Percentiles rank a stretch among this genome's conserved stretches.
These are phyloP conservation scores for Zosterops hypoxanthus DNA, from an alignment of 2,113 vertebrate species.

Conservation along the genomic window DNA sequence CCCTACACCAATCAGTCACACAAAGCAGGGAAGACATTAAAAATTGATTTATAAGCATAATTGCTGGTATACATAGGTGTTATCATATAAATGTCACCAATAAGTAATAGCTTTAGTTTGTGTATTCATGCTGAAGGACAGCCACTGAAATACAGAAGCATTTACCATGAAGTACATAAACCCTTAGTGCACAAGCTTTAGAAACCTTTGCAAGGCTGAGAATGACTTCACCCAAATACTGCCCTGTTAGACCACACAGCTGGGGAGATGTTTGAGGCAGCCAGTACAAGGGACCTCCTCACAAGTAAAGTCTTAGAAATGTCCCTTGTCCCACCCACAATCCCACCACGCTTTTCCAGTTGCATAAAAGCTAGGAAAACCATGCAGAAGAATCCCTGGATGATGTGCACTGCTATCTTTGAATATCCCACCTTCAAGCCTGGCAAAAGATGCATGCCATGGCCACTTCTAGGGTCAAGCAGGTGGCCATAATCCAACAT, in stretches of 20 bases:
- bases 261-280: neutral
- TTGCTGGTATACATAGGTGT: slow-evolving; percentile 23
- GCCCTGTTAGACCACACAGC: neutral
- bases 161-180: neutral
- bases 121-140: neutral
- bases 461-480: neutral
- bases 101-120: slow-evolving; percentile 33
- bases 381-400: neutral
- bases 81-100: slow-evolving; percentile 38
- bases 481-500: neutral
- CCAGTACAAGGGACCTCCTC: neutral
- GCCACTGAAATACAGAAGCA: neutral
- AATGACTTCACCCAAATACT: neutral
- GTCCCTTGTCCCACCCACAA: neutral
- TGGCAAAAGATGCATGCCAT: neutral
- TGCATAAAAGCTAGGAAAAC: neutral
- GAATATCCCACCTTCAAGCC: neutral
- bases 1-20: neutral
- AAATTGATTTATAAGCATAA: slow-evolving; percentile 57
- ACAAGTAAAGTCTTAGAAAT: neutral
- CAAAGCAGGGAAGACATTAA: slow-evolving; percentile 9
- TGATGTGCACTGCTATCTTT: neutral
- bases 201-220: neutral
- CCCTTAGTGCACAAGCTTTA: neutral
- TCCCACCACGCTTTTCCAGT: neutral